Evolutionary conservation across 2,888 invertebrate genomes (phyloP).

Genomic region (Nomada flava): DNA sequence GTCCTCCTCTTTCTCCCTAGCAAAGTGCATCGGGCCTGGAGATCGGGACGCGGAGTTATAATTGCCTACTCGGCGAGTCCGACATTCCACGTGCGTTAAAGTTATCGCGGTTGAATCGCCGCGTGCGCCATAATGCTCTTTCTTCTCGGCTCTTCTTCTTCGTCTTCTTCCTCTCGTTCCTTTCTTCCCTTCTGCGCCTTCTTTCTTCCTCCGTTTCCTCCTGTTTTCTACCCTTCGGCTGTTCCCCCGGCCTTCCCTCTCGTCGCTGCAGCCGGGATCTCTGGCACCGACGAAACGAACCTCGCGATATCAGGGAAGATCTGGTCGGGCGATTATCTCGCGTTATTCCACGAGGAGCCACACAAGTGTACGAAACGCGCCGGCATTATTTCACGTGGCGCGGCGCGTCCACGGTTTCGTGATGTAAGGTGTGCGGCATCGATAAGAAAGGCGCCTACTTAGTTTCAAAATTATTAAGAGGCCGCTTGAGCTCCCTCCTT

Average conservation of each 20-base stretch:
- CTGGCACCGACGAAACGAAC: conserved; percentile 57
- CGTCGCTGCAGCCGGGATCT: conserved; percentile 31
- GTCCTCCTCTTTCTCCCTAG: conserved; percentile 43
- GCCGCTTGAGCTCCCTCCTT: not conserved
- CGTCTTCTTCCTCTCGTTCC: conserved; percentile 30
- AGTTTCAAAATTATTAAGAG: conserved; percentile 1
- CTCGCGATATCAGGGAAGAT: conserved; percentile 58
- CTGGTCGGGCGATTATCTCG: conserved; percentile 59
- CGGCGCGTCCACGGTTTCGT: conserved; percentile 2
- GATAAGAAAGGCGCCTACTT: conserved; percentile 19
- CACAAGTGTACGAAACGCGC: conserved; percentile 2
- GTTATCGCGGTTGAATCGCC: conserved; percentile 75
- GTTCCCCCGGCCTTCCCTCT: conserved; percentile 39
- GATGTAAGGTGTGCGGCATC: conserved; percentile 28
- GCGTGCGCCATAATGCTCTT: conserved; percentile 69
- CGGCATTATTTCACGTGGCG: conserved; percentile 23
- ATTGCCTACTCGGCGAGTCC: conserved; percentile 74
- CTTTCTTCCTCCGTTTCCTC: conserved; percentile 25
- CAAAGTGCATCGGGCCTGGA: conserved; percentile 64
- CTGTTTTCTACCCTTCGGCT: conserved; percentile 9
- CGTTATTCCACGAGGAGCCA: conserved; percentile 40
- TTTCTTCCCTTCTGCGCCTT: conserved; percentile 23
- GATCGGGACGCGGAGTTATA: conserved; percentile 73
- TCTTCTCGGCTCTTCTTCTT: conserved; percentile 44
- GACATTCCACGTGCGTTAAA: conserved; percentile 76